These are phyloP conservation scores for Hypanus sabinus DNA, from an alignment of 2,113 vertebrate genomes.

Conservation along the genomic window DNA sequence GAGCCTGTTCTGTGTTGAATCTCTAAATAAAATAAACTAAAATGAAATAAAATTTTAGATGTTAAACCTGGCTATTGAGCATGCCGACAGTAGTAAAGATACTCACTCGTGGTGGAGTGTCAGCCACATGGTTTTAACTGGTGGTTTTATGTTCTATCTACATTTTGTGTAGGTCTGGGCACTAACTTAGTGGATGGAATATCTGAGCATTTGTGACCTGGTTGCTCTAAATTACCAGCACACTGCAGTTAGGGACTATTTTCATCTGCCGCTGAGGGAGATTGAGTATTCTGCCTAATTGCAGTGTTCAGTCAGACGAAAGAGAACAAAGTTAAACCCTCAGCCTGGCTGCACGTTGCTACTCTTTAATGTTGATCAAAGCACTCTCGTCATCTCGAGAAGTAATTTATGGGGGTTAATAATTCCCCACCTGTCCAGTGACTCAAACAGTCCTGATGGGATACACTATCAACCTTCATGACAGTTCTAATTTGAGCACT, in stretches of 20 bases:
- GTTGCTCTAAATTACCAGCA: background rate
- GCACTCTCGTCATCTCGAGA: background rate
- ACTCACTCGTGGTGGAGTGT: background rate
- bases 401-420: slow-evolving; percentile 30
- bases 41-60: background rate
- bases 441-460: background rate
- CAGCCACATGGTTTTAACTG: background rate
- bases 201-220: background rate
- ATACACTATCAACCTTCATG: background rate
- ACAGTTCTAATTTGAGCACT: background rate
- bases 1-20: too few relatives aligned
- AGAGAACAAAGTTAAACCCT: slow-evolving; percentile 35
- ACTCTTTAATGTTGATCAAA: slow-evolving; percentile 35
- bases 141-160: background rate
- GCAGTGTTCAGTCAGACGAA: slow-evolving; percentile 34
- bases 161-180: background rate
- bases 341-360: background rate
- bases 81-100: background rate
- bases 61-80: background rate
- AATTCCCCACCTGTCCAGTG: slow-evolving; percentile 15
- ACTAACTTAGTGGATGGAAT: background rate
- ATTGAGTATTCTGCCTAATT: slow-evolving; percentile 29
- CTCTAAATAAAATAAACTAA: too few relatives aligned
- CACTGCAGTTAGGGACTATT: background rate
- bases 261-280: background rate